Evolutionary conservation across 2,113 vertebrate genomes (phyloP).

Genomic region (Ornithorhynchus anatinus): DNA sequence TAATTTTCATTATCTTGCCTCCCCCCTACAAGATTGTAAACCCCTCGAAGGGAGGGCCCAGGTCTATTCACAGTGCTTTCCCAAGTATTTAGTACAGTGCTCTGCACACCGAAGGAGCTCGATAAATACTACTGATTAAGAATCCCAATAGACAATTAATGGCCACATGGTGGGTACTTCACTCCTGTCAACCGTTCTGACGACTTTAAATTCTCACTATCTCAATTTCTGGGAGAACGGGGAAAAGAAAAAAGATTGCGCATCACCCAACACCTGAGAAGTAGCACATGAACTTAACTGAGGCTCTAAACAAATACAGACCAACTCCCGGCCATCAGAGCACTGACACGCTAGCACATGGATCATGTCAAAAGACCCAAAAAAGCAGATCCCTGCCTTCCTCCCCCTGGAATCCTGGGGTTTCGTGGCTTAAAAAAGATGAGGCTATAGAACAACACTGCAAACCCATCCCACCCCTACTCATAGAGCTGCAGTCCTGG

Average conservation of each 20-base stretch:
- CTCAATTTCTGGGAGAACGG: conserved; percentile 7
- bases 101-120: too few relatives aligned
- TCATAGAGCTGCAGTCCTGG: background rate
- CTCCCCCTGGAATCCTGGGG: conserved; percentile 32
- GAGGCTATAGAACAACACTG: conserved; percentile 43
- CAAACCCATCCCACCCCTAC: conserved; percentile 17
- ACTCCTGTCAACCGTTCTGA: too few relatives aligned
- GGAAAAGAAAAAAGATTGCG: background rate
- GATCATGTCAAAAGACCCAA: conserved; percentile 51
- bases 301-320: background rate
- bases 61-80: too few relatives aligned
- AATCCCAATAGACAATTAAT: too few relatives aligned
- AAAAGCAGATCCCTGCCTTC: conserved; percentile 51
- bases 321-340: conserved; percentile 12
- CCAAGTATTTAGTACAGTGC: too few relatives aligned
- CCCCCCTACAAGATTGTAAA: background rate
- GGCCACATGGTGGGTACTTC: too few relatives aligned
- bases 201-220: conserved; percentile 29
- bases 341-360: background rate
- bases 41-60: too few relatives aligned
- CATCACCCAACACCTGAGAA: conserved; percentile 1
- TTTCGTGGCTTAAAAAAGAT: conserved; percentile 54
- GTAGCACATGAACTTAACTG: conserved; percentile 42
- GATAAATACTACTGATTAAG: too few relatives aligned
- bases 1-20: conserved; percentile 10